phyloP scores from a whole-genome alignment of 2,888 invertebrate genomes.

The Caenorhabditis sp. region DNA sequence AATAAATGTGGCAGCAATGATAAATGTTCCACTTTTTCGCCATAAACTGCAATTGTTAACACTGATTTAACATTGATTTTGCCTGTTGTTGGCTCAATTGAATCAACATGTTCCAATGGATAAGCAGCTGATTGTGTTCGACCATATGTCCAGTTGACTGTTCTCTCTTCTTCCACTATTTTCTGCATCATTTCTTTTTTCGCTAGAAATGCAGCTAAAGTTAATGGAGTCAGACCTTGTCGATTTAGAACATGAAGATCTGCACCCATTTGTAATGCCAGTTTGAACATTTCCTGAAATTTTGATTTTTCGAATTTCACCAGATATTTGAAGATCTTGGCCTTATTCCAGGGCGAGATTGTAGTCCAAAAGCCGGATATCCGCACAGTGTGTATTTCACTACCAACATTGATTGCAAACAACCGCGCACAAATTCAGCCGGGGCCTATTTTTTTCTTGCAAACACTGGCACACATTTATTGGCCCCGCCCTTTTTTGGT shows the following conservation, averaged over 20 bases:
- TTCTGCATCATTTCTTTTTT: slow-evolving; percentile 84
- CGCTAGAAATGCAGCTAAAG: slow-evolving; percentile 75
- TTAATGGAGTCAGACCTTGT: slow-evolving; percentile 87
- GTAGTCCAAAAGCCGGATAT: no score
- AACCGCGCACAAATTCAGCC: no score
- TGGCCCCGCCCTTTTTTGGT: no score
- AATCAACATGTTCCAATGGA: slow-evolving; percentile 86
- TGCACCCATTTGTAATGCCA: slow-evolving; percentile 90
- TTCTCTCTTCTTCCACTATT: slow-evolving; percentile 91
- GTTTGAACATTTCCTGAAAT: slow-evolving; percentile 82
- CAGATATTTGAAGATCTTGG: no score
- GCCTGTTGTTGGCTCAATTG: slow-evolving; percentile 88
- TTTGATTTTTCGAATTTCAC: no score
- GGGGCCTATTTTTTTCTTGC: no score
- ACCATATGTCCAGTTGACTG: slow-evolving; percentile 96
- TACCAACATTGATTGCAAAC: no score
- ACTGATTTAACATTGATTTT: slow-evolving; percentile 92
- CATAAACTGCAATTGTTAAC: slow-evolving; percentile 87
- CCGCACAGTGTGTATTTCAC: no score
- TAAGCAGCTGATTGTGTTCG: slow-evolving; percentile 93
- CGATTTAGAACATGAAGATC: slow-evolving; percentile 85
- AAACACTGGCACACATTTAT: no score
- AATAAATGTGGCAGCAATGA: slow-evolving; percentile 56
- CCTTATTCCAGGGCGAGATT: no score
- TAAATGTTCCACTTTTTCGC: slow-evolving; percentile 57